A percentile compares a stretch with the other conserved stretches of the same genome.
Conservation (phyloP, 2,797 vertebrate species). For the Sardinella longiceps region DNA sequence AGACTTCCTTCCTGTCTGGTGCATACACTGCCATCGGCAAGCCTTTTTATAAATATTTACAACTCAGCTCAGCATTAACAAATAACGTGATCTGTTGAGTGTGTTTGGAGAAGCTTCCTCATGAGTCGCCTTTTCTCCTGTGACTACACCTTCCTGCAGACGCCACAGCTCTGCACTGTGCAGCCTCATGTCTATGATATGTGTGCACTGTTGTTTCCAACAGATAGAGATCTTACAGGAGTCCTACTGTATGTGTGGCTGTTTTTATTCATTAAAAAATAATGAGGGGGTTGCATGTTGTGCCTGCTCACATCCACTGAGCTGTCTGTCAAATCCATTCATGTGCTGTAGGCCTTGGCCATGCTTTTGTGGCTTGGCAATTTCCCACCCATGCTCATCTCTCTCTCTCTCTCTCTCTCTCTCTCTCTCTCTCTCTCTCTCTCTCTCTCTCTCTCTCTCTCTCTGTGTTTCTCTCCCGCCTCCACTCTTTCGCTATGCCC, state of each 20-base stretch:
- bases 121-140: neutral
- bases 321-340: neutral
- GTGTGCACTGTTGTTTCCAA: no score
- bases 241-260: neutral
- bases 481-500: neutral
- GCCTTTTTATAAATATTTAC: conserved; percentile 16
- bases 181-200: no score
- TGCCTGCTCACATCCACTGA: conserved; percentile 1
- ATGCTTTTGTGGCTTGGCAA: conserved; percentile 41
- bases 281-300: conserved; percentile 8
- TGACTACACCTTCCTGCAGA: neutral
- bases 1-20: conserved; percentile 21
- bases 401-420: neutral
- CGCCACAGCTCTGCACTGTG: no score
- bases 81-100: neutral
- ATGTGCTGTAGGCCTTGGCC: conserved; percentile 16
- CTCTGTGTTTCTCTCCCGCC: neutral
- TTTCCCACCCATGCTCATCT: conserved; percentile 45
- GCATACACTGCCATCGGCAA: neutral
- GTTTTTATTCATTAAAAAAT: neutral
- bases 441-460: neutral
- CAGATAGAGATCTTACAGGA: neutral
- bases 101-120: neutral
- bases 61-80: neutral
- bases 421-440: neutral